Evolutionary conservation across 2,113 vertebrate genomes (phyloP).

Genomic region (Cryptoleucopteryx plumbea): DNA sequence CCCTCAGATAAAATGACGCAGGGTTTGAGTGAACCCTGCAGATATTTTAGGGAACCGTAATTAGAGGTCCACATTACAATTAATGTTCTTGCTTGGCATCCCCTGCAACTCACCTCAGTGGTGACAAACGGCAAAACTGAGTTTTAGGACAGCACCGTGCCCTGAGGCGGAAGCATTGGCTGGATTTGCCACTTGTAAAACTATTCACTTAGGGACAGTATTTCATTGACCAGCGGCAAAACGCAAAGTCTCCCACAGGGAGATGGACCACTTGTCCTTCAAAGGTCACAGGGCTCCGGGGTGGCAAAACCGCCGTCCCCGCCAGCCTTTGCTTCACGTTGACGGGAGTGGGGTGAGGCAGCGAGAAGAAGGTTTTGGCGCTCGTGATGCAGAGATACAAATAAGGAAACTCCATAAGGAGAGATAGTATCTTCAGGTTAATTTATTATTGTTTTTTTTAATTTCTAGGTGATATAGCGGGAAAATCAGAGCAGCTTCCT

Average conservation of each 20-base stretch:
- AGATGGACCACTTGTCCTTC: neutral
- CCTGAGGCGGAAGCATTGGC: neutral
- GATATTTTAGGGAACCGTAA: neutral
- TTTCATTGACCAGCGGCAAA: neutral
- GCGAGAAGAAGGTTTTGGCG: neutral
- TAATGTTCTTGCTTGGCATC: neutral
- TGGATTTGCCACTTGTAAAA: neutral
- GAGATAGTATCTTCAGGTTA: neutral
- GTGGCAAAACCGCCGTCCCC: neutral
- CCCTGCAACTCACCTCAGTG: neutral
- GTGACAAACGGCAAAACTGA: neutral
- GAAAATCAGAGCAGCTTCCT: neutral
- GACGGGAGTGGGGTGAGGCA: neutral
- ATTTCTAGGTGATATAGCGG: neutral
- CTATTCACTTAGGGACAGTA: neutral
- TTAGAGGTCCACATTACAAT: neutral
- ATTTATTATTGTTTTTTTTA: neutral
- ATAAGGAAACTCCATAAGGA: neutral
- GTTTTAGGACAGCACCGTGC: neutral
- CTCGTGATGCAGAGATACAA: neutral
- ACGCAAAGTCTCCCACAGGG: neutral
- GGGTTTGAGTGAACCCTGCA: neutral
- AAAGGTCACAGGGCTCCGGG: neutral
- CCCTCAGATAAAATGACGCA: neutral
- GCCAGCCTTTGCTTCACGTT: neutral